A percentile compares a stretch with the other conserved stretches of the same genome.
Conservation (phyloP, 2,113 vertebrate species). For the Nannobrachium achirus region DNA sequence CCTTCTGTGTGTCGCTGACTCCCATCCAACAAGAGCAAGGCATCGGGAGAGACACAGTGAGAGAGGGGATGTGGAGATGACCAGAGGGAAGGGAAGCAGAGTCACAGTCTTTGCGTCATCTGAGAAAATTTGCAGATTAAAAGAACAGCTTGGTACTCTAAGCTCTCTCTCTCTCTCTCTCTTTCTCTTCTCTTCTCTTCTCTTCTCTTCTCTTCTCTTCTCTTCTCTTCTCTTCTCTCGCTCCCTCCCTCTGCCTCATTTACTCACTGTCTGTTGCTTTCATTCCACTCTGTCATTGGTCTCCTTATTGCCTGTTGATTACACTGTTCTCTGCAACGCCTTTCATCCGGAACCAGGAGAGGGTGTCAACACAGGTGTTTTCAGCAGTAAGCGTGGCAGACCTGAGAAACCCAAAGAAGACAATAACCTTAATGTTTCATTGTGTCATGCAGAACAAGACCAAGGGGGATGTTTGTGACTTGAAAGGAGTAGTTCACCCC, state of each 20-base stretch:
- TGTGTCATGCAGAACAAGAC: too few species aligned
- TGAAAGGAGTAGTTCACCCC: too few species aligned
- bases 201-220: conserved; percentile 1
- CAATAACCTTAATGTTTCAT: too few species aligned
- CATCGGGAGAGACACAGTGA: conserved; percentile 57
- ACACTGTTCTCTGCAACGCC: too few species aligned
- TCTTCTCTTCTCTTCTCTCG: conserved; percentile 13
- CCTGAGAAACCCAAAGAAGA: too few species aligned
- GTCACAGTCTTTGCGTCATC: conserved; percentile 78
- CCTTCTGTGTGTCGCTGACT: conserved; percentile 69
- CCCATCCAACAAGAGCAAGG: conserved; percentile 63
- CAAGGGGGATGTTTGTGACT: too few species aligned
- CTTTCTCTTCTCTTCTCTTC: conserved; percentile 20
- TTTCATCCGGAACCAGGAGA: too few species aligned
- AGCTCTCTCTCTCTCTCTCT: conserved; percentile 31
- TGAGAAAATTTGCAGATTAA: conserved; percentile 82
- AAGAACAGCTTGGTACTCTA: conserved; percentile 67
- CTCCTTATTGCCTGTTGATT: too few species aligned
- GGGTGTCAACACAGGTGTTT: too few species aligned
- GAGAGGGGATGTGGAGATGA: conserved; percentile 46
- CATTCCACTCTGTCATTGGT: too few species aligned
- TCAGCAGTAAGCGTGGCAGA: too few species aligned
- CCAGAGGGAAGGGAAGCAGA: conserved; percentile 52
- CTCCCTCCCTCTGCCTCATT: background rate
- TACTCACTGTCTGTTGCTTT: too few species aligned